Evolutionary conservation across 2,888 invertebrate genomes (phyloP), one percentile per base, ranked within the genome.

Genomic region (Branchellion lobata): DNA sequence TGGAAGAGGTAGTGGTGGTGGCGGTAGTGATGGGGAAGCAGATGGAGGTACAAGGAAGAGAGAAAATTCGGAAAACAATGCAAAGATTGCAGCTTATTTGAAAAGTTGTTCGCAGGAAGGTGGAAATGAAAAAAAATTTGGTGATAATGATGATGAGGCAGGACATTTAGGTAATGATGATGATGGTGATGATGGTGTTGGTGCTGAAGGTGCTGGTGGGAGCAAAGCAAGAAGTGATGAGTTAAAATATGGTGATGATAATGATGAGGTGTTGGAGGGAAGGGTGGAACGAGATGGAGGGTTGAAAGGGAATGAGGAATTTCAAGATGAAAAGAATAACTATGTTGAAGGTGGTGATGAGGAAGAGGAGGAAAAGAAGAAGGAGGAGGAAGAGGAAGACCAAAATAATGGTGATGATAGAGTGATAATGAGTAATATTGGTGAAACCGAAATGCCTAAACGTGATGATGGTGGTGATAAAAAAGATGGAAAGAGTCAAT

Each of bases 161-260:
- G 29, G 33, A 11, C 3, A 2, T 27, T 5, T 14, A n/a, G 5
- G 3, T 11, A 34, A 8, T 11, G 29, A 34, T 72, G 72, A 33
- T 72, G 72, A 72, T 72, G 72, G 27, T 72, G 72, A 29, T 72
- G 72, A 29, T 72, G 72, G 33, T 72, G 72, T 14, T 72, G 72
- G 72, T 72, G 72, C 5, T 72, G 72, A 72, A 14, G 31, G 31
- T 33, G 72, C 5, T 72, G 24, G 72, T 72, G 72, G 36, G 5
- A 36, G 47, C 5, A 51, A 33, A 75, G 5, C 65, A 51, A n/a
- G 27, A 24, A 33, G 53, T 8, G 24, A 72, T 11, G 72, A 34
- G 3, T 5, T 8, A n/a, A 72, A 5, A 27, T 8, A 14, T n/a
- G 29, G 31, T 34, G n/a, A 72, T 34, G 72, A 72, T 14, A 29